Evolutionary conservation across 2,113 vertebrate genomes (phyloP), one percentile per base, ranked within the genome.

Genomic region (Gallinago jamesoni): DNA sequence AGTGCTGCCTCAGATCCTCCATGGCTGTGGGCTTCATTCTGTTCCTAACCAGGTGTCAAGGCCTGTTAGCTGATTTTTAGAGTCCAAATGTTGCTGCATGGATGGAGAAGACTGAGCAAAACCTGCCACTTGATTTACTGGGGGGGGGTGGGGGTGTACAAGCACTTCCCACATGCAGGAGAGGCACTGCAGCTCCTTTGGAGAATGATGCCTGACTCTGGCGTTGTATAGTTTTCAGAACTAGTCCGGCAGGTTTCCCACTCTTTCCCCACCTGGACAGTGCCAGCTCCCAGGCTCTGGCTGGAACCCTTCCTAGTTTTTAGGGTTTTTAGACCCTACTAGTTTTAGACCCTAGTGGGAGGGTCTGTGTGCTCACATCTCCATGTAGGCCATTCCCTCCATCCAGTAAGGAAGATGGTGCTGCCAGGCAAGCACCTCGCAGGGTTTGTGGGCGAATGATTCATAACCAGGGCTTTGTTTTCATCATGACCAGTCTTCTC

Each of bases 81-180:
- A 60, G 18, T 19, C 7, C 30, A 70, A 52, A 47, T 48, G 8
- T 24, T 84, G 18, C 15, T 94, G 62, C 55, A 56, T 25, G 62
- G 30, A 27, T 76, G n/a, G 43, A 73, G 28, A 31, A 7, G 28
- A 78, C 48, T 12, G 25, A 47, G 13, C 6, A 72, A 93, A 89
- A 15, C 2, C 9, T 50, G 27, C 6, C 9, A 21, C 25, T 50
- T 84, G 27, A 12, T 20, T 68, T 79, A 25, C 27, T 0, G 2
- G 2, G 4, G 23, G 39, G 39, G 37, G 37, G 37, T 9, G 37
- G 1, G 2, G 4, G 25, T 0, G 1, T 59, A 39, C 27, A 59
- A 64, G 14, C 56, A 41, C 35, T 84, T 94, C 31, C 41, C 19
- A n/a, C 41, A 33, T 12, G 7, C 21, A 45, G 28, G 9, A 76